A percentile compares a stretch with the other conserved stretches of the same genome.
phyloP scores from a whole-genome alignment of 2,113 vertebrate species.

The Spheniscus mendiculus region DNA sequence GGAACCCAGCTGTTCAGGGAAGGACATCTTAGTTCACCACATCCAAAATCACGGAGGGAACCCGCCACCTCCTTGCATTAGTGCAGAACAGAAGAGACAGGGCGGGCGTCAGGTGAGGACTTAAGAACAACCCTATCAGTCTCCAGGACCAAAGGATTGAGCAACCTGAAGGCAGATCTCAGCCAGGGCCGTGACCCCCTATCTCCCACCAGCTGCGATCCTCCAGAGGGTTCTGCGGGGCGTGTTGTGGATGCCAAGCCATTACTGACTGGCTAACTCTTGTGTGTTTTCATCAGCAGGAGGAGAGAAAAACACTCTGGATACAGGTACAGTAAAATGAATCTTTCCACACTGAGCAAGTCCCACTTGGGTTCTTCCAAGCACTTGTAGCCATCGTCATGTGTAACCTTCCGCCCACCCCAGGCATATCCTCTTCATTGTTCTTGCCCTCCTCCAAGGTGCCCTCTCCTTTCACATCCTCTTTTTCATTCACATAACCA shows the following conservation, averaged over 20 bases:
- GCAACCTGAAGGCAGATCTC: no score
- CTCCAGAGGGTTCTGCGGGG: not conserved
- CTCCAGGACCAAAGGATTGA: not conserved
- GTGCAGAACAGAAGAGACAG: not conserved
- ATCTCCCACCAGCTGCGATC: not conserved
- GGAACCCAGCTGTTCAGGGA: not conserved
- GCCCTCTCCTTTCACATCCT: not conserved
- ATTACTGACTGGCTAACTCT: not conserved
- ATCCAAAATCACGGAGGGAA: not conserved
- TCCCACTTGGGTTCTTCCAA: not conserved
- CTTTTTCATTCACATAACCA: not conserved
- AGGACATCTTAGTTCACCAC: not conserved
- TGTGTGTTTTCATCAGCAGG: not conserved
- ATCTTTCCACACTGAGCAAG: not conserved
- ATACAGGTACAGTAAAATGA: not conserved
- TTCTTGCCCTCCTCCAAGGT: not conserved
- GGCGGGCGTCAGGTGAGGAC: no score
- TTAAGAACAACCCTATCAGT: not conserved
- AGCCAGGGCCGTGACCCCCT: not conserved
- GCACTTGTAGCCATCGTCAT: not conserved
- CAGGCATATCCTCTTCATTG: not conserved
- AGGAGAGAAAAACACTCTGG: rapidly evolving
- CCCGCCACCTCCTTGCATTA: not conserved
- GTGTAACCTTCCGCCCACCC: not conserved
- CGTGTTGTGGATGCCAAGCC: not conserved